Conservation (phyloP, 1,140 invertebrate species). For the Archivesica marissinica region DNA sequence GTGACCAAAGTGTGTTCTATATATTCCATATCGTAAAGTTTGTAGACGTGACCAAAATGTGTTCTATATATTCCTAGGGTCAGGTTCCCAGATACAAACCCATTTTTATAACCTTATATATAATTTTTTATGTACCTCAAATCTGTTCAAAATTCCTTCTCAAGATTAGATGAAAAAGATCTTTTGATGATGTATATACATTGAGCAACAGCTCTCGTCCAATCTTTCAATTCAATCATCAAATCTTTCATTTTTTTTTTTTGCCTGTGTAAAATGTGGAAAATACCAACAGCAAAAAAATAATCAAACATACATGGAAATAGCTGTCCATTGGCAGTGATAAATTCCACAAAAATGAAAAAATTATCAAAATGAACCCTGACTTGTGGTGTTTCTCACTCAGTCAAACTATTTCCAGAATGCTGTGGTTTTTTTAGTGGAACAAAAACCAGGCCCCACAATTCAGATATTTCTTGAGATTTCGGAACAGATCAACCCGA, state of each 20-base stretch:
- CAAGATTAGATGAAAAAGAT: no score
- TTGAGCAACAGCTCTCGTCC: background rate
- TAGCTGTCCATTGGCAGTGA: conserved; percentile 24
- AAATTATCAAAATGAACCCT: conserved; percentile 29
- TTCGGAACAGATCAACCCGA: background rate
- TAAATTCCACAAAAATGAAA: conserved; percentile 31
- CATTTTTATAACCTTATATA: no score
- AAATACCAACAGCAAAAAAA: conserved; percentile 17
- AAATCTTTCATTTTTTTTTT: background rate
- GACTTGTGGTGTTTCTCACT: conserved; percentile 18
- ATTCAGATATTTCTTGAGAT: conserved; percentile 36
- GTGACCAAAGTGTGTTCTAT: no score
- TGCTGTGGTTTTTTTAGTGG: conserved; percentile 12
- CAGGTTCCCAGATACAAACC: no score
- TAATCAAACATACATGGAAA: conserved; percentile 8
- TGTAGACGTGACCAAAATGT: no score
- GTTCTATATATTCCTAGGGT: no score
- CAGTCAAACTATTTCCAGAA: conserved; percentile 9
- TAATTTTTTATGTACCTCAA: no score
- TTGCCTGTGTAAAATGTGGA: background rate
- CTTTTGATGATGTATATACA: no score
- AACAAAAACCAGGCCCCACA: conserved; percentile 49
- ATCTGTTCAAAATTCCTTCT: no score
- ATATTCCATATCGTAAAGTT: no score
- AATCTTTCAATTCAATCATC: background rate